Evolutionary conservation across 2,797 vertebrate species (phyloP), one percentile per base, ranked within the genome.

Genomic region (Meda fulgida): DNA sequence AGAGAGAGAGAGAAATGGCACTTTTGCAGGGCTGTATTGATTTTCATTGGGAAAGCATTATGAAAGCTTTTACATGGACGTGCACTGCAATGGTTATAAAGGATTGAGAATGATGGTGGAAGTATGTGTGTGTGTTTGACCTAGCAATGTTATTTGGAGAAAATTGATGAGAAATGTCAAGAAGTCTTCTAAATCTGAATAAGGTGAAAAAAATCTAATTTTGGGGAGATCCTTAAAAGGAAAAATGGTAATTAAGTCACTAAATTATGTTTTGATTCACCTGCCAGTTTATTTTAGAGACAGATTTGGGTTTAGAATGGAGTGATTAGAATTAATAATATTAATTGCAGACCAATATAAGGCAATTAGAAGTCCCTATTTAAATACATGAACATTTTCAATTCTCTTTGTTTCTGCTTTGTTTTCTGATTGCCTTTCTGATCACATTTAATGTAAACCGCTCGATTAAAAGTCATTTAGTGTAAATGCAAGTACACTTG

Each of bases 1-100:
- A 79, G 29, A 66, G 70, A 77, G 58, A 75, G 29, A 69, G 71
- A 83, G 71, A 63, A 46, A 83, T 72, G 70, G 69, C 80, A 77
- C 66, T 76, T 78, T 86, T 83, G 73, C 36, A 53, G 73, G 80
- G 51, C 72, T 78, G 63, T 87, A 87, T 87, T 83, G 87, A 85
- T 85, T 87, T 87, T 83, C 79, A 85, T 66, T 80, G 71, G 73
- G 67, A 72, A 78, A 78, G 60, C 80, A 88, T 79, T 86, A 80
- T 81, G 69, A 80, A 58, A 55, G 70, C 84, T 87, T 85, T 87
- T 87, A 85, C 84, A 76, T 81, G 80, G 63, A 65, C 73, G 60
- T 86, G 80, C 53, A 78, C 53, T 73, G 80, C 75, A 83, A 58
- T 85, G 46, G 46, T 82, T 65, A 83, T 73, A 79, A 65, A 66